Percentiles rank a stretch among this genome's conserved stretches.
phyloP scores from a whole-genome alignment of 2,797 vertebrate species.

The Sebastes wilsoni region DNA sequence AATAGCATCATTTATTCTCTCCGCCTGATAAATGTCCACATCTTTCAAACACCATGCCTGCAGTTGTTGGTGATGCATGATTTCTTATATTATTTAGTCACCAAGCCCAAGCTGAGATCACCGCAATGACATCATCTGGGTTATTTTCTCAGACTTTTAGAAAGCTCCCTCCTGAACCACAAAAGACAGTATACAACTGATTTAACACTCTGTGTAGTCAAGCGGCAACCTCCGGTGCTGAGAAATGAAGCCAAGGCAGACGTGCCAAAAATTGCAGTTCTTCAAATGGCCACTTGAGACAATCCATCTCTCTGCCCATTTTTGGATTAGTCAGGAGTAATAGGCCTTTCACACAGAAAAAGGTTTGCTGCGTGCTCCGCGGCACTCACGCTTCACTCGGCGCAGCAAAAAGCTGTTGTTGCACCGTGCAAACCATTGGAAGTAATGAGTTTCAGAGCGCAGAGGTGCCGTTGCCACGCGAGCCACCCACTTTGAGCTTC shows the following conservation, averaged over 20 bases:
- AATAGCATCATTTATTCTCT: not conserved
- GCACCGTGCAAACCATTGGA: too few relatives aligned
- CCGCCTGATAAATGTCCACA: not conserved
- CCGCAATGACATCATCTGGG: not conserved
- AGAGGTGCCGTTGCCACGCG: too few relatives aligned
- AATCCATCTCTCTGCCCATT: too few relatives aligned
- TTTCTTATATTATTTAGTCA: not conserved
- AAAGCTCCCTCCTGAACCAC: not conserved
- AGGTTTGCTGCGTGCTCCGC: accelerated
- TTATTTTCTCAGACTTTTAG: not conserved
- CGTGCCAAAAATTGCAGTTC: not conserved
- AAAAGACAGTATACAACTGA: not conserved
- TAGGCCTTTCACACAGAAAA: too few relatives aligned
- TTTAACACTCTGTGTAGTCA: not conserved
- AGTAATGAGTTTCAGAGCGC: too few relatives aligned
- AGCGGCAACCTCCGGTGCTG: not conserved
- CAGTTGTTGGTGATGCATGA: not conserved
- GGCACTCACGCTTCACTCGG: accelerated
- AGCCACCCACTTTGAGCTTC: too few relatives aligned
- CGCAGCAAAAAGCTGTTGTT: too few relatives aligned
- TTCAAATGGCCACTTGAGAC: not conserved
- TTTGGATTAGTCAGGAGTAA: too few relatives aligned
- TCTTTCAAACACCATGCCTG: not conserved
- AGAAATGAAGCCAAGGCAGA: not conserved
- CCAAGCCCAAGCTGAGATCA: not conserved